Conservation (phyloP, 2,888 invertebrate species). For the Drosophila kanekoi region DNA sequence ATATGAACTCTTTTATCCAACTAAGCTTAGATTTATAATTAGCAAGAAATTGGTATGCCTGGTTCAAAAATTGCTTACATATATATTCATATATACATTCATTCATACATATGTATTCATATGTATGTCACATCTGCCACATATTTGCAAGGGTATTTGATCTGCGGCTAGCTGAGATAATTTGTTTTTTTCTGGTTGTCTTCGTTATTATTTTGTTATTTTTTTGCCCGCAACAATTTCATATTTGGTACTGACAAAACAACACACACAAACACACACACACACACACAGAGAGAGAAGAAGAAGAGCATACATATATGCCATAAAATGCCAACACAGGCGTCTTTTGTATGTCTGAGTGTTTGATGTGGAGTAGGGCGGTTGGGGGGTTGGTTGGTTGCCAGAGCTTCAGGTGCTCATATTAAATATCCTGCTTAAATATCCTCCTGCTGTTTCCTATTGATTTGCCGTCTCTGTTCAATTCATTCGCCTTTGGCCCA, state of each 20-base stretch:
- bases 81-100: too few species aligned
- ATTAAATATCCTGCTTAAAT: constrained; percentile 81
- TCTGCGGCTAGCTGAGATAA: too few species aligned
- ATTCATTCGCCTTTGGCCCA: constrained; percentile 13
- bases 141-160: background rate
- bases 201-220: background rate
- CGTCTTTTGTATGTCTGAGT: constrained; percentile 8
- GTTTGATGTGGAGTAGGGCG: background rate
- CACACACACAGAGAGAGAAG: too few species aligned
- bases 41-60: too few species aligned
- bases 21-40: too few species aligned
- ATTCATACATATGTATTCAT: too few species aligned
- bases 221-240: constrained; percentile 13
- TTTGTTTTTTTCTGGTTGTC: too few species aligned
- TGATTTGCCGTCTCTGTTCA: constrained; percentile 52
- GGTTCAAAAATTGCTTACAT: too few species aligned
- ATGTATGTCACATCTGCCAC: background rate
- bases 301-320: constrained; percentile 14
- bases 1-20: too few species aligned
- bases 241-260: constrained; percentile 12
- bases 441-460: constrained; percentile 67
- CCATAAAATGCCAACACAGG: constrained; percentile 12
- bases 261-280: too few species aligned
- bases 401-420: constrained; percentile 44
- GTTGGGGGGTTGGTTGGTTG: background rate